Conservation (phyloP, 2,888 invertebrate genomes). For the Drosophila setosimentum region DNA sequence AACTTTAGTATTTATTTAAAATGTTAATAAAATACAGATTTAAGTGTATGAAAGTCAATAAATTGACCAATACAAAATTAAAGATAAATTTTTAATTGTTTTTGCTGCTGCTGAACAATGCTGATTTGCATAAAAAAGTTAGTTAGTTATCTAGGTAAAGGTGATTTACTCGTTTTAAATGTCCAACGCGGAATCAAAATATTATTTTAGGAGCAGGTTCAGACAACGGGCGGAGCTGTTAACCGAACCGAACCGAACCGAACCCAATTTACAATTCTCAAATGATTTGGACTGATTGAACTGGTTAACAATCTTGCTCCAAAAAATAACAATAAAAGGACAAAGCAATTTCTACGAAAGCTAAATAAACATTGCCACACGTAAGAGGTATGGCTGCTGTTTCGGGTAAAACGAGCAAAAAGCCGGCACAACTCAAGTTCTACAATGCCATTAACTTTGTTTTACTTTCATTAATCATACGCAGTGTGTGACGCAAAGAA, state of each 20-base stretch:
- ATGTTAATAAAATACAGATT: not conserved
- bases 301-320: not conserved
- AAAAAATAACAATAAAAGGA: not conserved
- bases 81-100: not conserved
- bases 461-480: constrained; percentile 48
- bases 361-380: not conserved
- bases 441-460: constrained; percentile 1
- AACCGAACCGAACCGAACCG: not conserved
- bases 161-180: not conserved
- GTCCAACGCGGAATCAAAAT: not conserved
- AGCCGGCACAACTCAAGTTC: not conserved
- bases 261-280: not conserved
- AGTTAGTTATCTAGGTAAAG: not conserved
- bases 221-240: not conserved
- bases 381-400: not conserved
- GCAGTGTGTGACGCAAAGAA: constrained; percentile 29
- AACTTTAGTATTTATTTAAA: not conserved
- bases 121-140: not conserved
- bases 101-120: not conserved
- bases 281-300: not conserved
- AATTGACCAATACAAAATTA: not conserved
- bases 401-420: not conserved
- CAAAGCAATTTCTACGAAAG: not conserved
- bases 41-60: too few relatives aligned
- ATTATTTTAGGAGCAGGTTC: not conserved